Base-by-base conservation (phyloP, 23 tunicate genomes). In the Aplidium turbinatum region DNA sequence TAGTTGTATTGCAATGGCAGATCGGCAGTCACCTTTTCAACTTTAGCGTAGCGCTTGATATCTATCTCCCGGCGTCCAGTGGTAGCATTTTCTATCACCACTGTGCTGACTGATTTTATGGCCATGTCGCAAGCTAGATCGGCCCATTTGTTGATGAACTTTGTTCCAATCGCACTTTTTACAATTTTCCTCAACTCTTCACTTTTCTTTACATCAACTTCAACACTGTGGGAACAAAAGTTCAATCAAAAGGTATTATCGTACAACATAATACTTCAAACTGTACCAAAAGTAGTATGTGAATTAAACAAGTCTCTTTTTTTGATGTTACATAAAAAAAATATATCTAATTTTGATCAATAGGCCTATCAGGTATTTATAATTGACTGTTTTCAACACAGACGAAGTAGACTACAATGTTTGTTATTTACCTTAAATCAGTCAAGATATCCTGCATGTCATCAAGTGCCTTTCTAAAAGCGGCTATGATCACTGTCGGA, bases 21-120 rank as follows among this genome's bases (percentile, higher is more conserved):
- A n/a, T n/a, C n/a, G n/a, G n/a, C n/a, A n/a, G n/a, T n/a, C 23
- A 81, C 87, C 75, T 94, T 94, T 66, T 94, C 95, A 0, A 94
- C 95, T 81, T 94, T 94, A 20, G 99, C 99, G 63, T 86, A 94
- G 57, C 95, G 78, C 72, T 94, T 94, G 20, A 94, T 94, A 73
- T 94, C 99, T 46, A 86, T 94, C 42, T 87, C 95, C 21, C 90
- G 45, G 21, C 80, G 74, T 1, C 95, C 99, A 21, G 97, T 80
- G 22, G 57, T 29, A 13, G 69, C 38, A 45, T 86, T 92, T 46
- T 94, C 95, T 26, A 94, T 63, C 3, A 50, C 40, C 31, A 94
- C 99, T 13, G 99, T 94, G 46, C 78, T 57, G 13, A 94, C 99
- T 16, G 99, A 89, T 48, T 94, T 89, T 46, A 94, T 94, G 0